Percentiles rank a stretch among this genome's conserved stretches.
Evolutionary conservation across 2,888 invertebrate genomes (phyloP).

Genomic region (Andrena camellia): DNA sequence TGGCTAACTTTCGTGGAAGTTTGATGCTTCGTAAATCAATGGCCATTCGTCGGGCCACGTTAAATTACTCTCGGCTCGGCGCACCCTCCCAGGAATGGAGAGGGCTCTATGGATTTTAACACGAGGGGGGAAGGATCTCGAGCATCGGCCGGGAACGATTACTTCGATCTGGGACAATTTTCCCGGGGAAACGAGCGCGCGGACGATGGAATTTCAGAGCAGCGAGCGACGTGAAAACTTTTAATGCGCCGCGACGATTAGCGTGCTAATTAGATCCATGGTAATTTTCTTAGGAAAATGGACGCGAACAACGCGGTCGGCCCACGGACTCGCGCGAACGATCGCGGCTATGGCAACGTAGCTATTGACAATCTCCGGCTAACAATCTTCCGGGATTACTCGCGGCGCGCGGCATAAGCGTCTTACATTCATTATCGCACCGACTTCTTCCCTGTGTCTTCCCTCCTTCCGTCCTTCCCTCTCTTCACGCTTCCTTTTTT

Average conservation of each 20-base stretch:
- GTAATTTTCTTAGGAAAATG: background rate
- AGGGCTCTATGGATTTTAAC: conserved; percentile 52
- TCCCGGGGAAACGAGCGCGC: background rate
- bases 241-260: conserved; percentile 17
- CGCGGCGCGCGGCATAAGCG: background rate
- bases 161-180: conserved; percentile 17
- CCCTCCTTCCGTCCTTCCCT: background rate
- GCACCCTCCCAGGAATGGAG: conserved; percentile 33
- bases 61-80: conserved; percentile 73
- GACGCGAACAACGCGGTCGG: too few relatives aligned
- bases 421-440: conserved; percentile 30
- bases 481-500: background rate
- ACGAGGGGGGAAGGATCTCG: conserved; percentile 16
- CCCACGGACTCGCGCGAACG: too few relatives aligned
- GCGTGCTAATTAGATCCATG: conserved; percentile 26
- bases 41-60: conserved; percentile 76
- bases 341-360: too few relatives aligned
- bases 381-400: conserved; percentile 9
- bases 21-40: conserved; percentile 79
- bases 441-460: too few relatives aligned
- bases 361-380: background rate
- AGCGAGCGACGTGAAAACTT: conserved; percentile 7
- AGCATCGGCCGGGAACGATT: conserved; percentile 13
- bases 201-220: conserved; percentile 20
- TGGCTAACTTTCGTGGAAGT: conserved; percentile 74